These are phyloP conservation scores for Okamejei kenojei DNA, from an alignment of 2,797 vertebrate species.

Conservation along the genomic window DNA sequence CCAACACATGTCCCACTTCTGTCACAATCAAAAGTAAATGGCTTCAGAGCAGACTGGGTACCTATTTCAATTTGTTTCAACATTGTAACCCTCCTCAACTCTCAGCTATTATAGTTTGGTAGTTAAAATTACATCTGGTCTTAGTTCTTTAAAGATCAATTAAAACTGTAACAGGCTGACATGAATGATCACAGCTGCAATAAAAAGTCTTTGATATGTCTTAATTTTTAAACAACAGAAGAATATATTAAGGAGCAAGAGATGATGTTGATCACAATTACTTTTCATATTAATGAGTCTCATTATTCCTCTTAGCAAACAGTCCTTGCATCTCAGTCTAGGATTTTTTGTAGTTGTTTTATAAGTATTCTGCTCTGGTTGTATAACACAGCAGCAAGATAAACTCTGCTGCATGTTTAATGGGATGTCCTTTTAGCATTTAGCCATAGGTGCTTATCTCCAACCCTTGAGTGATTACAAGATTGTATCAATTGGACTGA, in stretches of 20 bases:
- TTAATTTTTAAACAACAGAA: not conserved
- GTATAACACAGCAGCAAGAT: not conserved
- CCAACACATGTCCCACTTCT: too few species aligned
- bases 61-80: not conserved
- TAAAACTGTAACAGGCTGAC: not conserved
- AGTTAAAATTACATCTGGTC: not conserved
- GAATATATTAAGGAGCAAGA: not conserved
- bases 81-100: not conserved
- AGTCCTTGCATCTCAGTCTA: not conserved
- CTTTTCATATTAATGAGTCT: not conserved
- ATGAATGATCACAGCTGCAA: not conserved
- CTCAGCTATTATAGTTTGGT: not conserved
- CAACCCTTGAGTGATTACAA: constrained; percentile 3
- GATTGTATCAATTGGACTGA: constrained; percentile 27
- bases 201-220: not conserved
- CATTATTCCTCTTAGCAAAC: not conserved
- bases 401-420: constrained; percentile 17
- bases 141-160: not conserved
- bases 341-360: not conserved
- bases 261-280: not conserved
- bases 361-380: not conserved
- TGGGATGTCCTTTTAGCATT: constrained; percentile 24
- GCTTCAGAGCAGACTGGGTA: not conserved
- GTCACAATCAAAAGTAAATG: not conserved
- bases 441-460: constrained; percentile 18